These are phyloP conservation scores for Cottus gobio DNA, from an alignment of 2,113 vertebrate genomes.

Conservation along the genomic window DNA sequence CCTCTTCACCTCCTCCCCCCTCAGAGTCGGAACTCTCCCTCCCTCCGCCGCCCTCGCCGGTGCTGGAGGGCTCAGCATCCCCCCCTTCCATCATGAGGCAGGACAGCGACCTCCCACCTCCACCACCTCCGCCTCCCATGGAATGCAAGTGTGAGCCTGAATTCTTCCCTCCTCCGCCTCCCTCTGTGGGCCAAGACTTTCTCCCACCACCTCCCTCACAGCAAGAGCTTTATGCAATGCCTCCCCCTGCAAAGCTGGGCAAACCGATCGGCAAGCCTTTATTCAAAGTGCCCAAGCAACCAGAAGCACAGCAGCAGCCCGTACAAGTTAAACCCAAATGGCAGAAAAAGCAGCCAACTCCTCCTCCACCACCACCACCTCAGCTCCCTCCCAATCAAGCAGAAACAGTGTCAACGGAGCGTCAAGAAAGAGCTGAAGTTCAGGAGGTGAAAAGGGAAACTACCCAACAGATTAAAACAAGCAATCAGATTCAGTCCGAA, in stretches of 20 bases:
- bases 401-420: slow-evolving; percentile 21
- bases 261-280: slow-evolving; percentile 68
- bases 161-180: slow-evolving; percentile 76
- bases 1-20: slow-evolving; percentile 84
- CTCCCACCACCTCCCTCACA: slow-evolving; percentile 80
- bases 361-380: slow-evolving; percentile 56
- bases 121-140: slow-evolving; percentile 81
- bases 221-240: slow-evolving; percentile 79
- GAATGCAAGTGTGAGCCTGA: slow-evolving; percentile 81
- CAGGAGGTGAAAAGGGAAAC: slow-evolving; percentile 63
- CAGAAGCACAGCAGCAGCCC: slow-evolving; percentile 74
- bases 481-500: slow-evolving; percentile 46
- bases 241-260: slow-evolving; percentile 66
- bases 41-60: slow-evolving; percentile 87
- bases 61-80: slow-evolving; percentile 67
- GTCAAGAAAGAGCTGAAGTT: slow-evolving; percentile 39
- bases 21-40: slow-evolving; percentile 89
- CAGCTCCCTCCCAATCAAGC: slow-evolving; percentile 53
- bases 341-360: slow-evolving; percentile 78
- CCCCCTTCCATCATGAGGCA: slow-evolving; percentile 70
- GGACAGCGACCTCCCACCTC: slow-evolving; percentile 84
- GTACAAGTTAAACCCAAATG: slow-evolving; percentile 75
- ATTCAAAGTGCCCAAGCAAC: slow-evolving; percentile 82
- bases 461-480: slow-evolving; percentile 53
- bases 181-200: slow-evolving; percentile 66